Evolutionary conservation across 2,797 vertebrate genomes (phyloP), one percentile per base, ranked within the genome.

Genomic region (Sphaeramia orbicularis): DNA sequence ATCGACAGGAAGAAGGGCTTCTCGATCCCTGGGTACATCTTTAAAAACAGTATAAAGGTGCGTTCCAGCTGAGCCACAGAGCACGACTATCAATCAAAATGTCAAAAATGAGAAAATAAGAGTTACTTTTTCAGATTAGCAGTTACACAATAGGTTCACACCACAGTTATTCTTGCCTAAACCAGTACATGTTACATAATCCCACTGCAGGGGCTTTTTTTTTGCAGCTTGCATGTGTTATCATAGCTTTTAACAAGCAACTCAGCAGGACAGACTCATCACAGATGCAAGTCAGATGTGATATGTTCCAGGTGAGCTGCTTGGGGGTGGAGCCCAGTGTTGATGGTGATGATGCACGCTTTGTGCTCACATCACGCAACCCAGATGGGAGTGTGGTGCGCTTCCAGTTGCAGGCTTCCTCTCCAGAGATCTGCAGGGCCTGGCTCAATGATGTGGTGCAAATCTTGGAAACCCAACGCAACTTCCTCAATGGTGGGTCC

Each of bases 1-100:
- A 93, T 97, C 14, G 96, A 97, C 84, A 94, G 92, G 81, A 96
- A 97, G 87, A 96, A 96, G 89, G 95, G 95, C 16, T 96, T 96
- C 80, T 87, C 93, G 0, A 83, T 96, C 47, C 95, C 96, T 18
- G 95, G 95, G 36, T 98, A 97, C 71, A 93, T 94, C 73, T 97
- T 96, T 86, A 98, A 97, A 87, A 96, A 72, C 93, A 97, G 96
- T 80, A 96, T 98, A 71, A 98, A 97, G 96, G 96, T 96, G 55
- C 36, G 85, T 2, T 13, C 21, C 51, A 15, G 40, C 18, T 37
- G 10, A 51, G n/a, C 38, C 16, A 42, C 15, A 10, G 13, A 19
- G 4, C 74, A 21, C n/a, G 50, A 27, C 32, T 7, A 51, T 54
- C 40, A 71, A 66, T 53, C 47, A 14, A 48, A 63, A 63, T 7